Conservation (phyloP, 2,113 vertebrate species). For the Arothron firmamentum region DNA sequence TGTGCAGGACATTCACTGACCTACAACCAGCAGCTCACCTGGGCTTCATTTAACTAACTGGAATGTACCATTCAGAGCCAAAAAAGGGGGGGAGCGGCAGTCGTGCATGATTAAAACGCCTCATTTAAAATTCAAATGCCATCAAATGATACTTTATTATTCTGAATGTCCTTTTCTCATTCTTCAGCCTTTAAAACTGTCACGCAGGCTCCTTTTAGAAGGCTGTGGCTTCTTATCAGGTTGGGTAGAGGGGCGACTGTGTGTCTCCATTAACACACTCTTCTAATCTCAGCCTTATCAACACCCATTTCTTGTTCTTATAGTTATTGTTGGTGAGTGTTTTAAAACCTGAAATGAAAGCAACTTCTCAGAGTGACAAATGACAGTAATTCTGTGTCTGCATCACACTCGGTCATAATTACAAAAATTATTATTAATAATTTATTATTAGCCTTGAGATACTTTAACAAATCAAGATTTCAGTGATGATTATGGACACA, state of each 20-base stretch:
- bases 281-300: constrained; percentile 69
- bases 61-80: constrained; percentile 53
- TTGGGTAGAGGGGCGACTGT: constrained; percentile 52
- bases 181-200: constrained; percentile 58
- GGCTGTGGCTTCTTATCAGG: constrained; percentile 27
- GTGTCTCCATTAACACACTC: constrained; percentile 56
- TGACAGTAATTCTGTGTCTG: neutral
- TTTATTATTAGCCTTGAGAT: no score
- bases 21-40: constrained; percentile 26
- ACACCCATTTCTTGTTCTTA: constrained; percentile 47
- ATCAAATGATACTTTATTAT: constrained; percentile 20
- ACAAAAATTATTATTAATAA: no score
- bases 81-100: constrained; percentile 12
- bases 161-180: constrained; percentile 34
- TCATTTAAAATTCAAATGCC: no score
- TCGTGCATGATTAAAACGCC: neutral
- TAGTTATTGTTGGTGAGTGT: constrained; percentile 57
- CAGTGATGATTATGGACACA: no score
- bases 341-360: constrained; percentile 23
- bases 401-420: no score
- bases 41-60: constrained; percentile 59
- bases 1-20: constrained; percentile 31
- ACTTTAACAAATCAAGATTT: no score
- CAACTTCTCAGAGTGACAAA: neutral
- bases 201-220: constrained; percentile 38